These are phyloP conservation scores for Buceros bicornis DNA, from an alignment of 2,797 vertebrate genomes.

Conservation along the genomic window DNA sequence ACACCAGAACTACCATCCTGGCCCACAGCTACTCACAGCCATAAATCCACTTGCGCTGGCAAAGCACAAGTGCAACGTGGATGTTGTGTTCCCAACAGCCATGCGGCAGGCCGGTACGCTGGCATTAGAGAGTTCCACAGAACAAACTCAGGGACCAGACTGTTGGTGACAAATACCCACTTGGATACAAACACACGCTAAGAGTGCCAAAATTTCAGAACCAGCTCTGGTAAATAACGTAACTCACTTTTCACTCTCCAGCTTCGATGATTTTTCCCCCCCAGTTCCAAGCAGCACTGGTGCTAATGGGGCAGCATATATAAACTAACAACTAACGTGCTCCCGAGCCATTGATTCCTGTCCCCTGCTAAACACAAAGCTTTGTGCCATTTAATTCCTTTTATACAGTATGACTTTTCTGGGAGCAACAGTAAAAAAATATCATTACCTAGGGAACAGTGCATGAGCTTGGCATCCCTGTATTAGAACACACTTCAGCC, in stretches of 20 bases:
- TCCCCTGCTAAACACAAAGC: constrained; percentile 50
- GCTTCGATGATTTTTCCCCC: background rate
- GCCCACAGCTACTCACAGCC: background rate
- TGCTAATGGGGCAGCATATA: background rate
- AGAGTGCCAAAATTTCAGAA: background rate
- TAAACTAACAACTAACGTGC: background rate
- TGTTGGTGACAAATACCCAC: background rate
- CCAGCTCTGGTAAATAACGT: background rate
- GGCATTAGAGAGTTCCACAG: background rate
- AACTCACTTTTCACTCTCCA: background rate
- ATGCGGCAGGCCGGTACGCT: background rate
- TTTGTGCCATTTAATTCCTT: constrained; percentile 33
- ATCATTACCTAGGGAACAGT: constrained; percentile 35
- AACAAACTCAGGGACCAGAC: constrained; percentile 20
- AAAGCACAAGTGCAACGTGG: background rate
- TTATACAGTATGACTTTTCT: background rate
- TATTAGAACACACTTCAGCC: background rate
- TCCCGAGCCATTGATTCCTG: background rate
- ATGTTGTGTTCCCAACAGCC: background rate
- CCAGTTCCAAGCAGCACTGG: background rate
- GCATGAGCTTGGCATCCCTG: constrained; percentile 1
- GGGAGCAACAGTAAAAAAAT: constrained; percentile 45
- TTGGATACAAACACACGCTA: background rate
- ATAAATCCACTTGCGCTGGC: background rate
- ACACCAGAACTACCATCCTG: background rate